Evolutionary conservation across 23 tunicate species (phyloP).

Genomic region (Phallusia fumigata): DNA sequence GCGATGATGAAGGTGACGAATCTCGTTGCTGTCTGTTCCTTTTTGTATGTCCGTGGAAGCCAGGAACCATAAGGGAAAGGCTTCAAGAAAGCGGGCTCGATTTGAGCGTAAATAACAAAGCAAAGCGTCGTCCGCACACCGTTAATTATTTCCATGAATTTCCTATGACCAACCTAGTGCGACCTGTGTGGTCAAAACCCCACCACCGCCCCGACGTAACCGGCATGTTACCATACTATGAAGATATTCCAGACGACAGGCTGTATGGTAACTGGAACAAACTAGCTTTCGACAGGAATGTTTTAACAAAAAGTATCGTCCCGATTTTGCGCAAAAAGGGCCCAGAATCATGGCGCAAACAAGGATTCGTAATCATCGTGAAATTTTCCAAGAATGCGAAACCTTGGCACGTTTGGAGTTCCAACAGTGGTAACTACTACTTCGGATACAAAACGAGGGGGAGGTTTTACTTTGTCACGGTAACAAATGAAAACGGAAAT

Average conservation of each 20-base stretch:
- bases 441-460: not conserved
- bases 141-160: not conserved
- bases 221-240: not conserved
- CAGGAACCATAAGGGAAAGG: not conserved
- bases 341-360: not conserved
- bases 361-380: not conserved
- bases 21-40: not conserved
- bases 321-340: not conserved
- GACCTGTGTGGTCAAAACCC: not conserved
- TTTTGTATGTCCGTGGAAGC: slow-evolving; percentile 2
- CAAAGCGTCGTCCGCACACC: not conserved
- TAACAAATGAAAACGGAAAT: not conserved
- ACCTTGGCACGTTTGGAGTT: not conserved
- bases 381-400: not conserved
- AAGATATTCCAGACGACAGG: not conserved
- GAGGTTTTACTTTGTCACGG: not conserved
- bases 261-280: not conserved
- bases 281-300: not conserved
- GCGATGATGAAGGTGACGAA: not conserved
- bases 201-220: not conserved
- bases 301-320: not conserved
- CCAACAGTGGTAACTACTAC: not conserved
- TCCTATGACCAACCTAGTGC: not conserved
- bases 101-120: not conserved
- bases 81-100: not conserved